Evolutionary conservation across 2,797 vertebrate species (phyloP).

Genomic region (Mergus octosetaceus): DNA sequence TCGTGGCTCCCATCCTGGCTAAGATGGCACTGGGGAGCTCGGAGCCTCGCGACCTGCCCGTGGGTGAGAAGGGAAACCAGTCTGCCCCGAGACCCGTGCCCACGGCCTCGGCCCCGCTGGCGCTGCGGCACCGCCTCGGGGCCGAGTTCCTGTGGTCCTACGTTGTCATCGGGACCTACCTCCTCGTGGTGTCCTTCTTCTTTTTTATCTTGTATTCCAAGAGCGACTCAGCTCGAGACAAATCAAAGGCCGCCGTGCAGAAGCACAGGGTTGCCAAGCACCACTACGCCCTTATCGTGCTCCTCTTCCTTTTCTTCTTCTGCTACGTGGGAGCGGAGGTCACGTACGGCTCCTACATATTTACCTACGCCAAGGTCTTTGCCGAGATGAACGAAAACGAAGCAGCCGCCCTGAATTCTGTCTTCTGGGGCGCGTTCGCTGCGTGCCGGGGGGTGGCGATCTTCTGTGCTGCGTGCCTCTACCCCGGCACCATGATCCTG

Average conservation of each 20-base stretch:
- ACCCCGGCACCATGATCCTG: slow-evolving; percentile 88
- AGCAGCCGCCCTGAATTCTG: slow-evolving; percentile 88
- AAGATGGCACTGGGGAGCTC: slow-evolving; percentile 77
- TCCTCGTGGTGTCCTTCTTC: slow-evolving; percentile 80
- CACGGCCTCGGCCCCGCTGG: background rate
- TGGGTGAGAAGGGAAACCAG: background rate
- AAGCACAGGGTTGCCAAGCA: slow-evolving; percentile 79
- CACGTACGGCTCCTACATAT: slow-evolving; percentile 91
- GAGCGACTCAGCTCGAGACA: slow-evolving; percentile 49
- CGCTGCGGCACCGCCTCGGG: background rate
- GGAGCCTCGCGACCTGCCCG: background rate
- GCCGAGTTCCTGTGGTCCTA: slow-evolving; percentile 87
- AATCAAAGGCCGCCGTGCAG: slow-evolving; percentile 45
- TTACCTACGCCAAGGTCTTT: slow-evolving; percentile 83
- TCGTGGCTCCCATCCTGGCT: slow-evolving; percentile 89
- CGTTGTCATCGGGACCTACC: slow-evolving; percentile 82
- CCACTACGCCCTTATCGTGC: slow-evolving; percentile 80
- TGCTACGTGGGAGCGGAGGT: slow-evolving; percentile 93
- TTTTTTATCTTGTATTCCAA: slow-evolving; percentile 83
- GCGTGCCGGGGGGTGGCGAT: slow-evolving; percentile 85
- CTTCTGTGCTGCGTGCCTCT: slow-evolving; percentile 84
- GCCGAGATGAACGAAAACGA: slow-evolving; percentile 76
- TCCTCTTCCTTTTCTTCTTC: slow-evolving; percentile 91
- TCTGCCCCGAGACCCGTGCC: background rate
- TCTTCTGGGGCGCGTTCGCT: slow-evolving; percentile 92